Evolutionary conservation across 2,113 vertebrate species (phyloP).

Genomic region (Chionis minor): DNA sequence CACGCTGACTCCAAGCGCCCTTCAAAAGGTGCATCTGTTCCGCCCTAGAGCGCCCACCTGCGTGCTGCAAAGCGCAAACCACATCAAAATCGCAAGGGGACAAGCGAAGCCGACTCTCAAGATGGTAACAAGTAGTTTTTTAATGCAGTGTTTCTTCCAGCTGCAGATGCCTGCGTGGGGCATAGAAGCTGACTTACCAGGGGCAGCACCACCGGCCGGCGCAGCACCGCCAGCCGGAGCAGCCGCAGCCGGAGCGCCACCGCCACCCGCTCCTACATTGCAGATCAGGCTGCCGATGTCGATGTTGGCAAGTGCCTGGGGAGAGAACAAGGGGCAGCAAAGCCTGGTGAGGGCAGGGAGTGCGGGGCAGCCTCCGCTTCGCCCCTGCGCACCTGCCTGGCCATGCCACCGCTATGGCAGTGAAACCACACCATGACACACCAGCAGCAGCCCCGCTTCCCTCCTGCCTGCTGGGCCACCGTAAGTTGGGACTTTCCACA

Average conservation of each 20-base stretch:
- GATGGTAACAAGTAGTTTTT: accelerated
- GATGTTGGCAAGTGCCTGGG: constrained; percentile 86
- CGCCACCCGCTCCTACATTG: constrained; percentile 91
- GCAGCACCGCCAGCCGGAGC: constrained; percentile 68
- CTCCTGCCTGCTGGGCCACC: accelerated
- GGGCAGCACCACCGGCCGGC: constrained; percentile 73
- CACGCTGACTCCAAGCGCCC: accelerated
- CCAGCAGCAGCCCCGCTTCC: background rate
- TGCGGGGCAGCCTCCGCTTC: accelerated
- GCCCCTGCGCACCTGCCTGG: no score
- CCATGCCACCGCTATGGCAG: no score
- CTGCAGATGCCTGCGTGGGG: accelerated
- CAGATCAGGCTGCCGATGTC: constrained; percentile 94
- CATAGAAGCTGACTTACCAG: constrained; percentile 71
- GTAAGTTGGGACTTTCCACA: no score
- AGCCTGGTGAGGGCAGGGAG: accelerated
- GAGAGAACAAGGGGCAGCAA: background rate
- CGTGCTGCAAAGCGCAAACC: accelerated
- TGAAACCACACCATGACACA: accelerated
- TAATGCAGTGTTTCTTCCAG: accelerated
- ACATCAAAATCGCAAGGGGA: accelerated
- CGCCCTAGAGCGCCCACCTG: accelerated
- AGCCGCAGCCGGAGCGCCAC: constrained; percentile 79
- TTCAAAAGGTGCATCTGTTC: accelerated
- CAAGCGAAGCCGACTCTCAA: background rate